Evolutionary conservation across 2,113 vertebrate genomes (phyloP).

Genomic region (Cyphomyrus discorhynchus): DNA sequence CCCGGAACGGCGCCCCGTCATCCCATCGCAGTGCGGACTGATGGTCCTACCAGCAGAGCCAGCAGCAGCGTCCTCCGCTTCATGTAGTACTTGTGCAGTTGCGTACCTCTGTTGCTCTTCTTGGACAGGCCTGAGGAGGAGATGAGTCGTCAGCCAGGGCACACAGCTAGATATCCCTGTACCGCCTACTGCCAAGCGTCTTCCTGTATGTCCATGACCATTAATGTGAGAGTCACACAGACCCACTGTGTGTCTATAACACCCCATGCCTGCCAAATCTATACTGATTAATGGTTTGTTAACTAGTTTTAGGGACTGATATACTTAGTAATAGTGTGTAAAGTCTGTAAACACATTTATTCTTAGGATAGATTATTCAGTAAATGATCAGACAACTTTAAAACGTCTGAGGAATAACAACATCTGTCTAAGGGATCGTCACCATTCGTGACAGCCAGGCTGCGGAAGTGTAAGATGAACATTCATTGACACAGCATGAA

Average conservation of each 20-base stretch:
- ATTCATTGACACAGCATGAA: neutral
- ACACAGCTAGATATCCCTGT: neutral
- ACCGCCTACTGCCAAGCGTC: neutral
- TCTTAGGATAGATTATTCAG: neutral
- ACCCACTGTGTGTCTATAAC: neutral
- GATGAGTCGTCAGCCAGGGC: neutral
- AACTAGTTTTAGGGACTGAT: neutral
- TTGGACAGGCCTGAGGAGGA: constrained; percentile 77
- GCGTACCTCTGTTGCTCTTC: constrained; percentile 91
- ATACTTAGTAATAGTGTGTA: neutral
- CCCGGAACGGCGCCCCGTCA: neutral
- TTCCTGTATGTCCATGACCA: neutral
- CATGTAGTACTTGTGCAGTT: constrained; percentile 98
- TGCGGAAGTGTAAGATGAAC: neutral
- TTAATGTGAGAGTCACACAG: neutral
- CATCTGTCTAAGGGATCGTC: neutral
- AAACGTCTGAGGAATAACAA: neutral
- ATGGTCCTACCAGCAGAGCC: constrained; percentile 74
- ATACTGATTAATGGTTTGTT: neutral
- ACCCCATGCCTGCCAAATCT: neutral
- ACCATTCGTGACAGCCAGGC: neutral
- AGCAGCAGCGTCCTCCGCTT: constrained; percentile 85
- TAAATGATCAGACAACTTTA: neutral
- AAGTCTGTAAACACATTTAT: neutral
- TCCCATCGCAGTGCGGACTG: neutral